A percentile compares a stretch with the other conserved stretches of the same genome.
These are phyloP conservation scores for Yponomeuta malinellus DNA, from an alignment of 2,888 invertebrate genomes.

Conservation along the genomic window DNA sequence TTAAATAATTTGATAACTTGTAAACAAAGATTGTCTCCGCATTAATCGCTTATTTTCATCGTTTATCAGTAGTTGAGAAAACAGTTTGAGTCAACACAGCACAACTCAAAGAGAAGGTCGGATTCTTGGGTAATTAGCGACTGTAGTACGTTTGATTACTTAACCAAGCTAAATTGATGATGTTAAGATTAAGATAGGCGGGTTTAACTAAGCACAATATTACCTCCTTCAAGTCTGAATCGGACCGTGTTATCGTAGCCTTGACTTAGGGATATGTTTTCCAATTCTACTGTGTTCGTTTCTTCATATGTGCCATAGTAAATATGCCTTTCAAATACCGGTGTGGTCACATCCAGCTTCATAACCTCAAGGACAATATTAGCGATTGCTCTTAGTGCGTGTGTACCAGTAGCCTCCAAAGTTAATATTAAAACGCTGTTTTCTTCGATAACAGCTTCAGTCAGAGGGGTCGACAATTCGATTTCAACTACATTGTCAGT, in stretches of 20 bases:
- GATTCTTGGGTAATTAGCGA: not conserved
- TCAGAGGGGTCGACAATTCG: slow-evolving; percentile 29
- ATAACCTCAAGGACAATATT: slow-evolving; percentile 49
- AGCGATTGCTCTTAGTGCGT: slow-evolving; percentile 40
- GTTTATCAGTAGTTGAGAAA: not conserved
- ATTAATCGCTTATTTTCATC: too few species aligned
- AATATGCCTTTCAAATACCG: slow-evolving; percentile 43
- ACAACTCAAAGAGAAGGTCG: not conserved
- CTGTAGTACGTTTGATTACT: too few species aligned
- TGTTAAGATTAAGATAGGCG: too few species aligned
- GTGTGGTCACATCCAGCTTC: slow-evolving; percentile 46
- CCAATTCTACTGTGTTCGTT: slow-evolving; percentile 30
- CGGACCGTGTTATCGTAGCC: slow-evolving; percentile 42
- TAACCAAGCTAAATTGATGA: too few species aligned
- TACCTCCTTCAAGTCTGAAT: slow-evolving; percentile 52
- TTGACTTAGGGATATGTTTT: slow-evolving; percentile 39
- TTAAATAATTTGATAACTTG: too few species aligned
- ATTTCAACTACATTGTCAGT: slow-evolving; percentile 35
- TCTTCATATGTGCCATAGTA: slow-evolving; percentile 39
- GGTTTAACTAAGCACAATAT: slow-evolving; percentile 14
- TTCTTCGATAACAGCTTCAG: slow-evolving; percentile 38
- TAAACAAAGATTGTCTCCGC: too few species aligned
- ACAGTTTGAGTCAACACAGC: not conserved
- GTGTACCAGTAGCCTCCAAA: slow-evolving; percentile 42
- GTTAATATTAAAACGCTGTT: slow-evolving; percentile 44